These are phyloP conservation scores for Atrina japonica DNA, from an alignment of 2,888 invertebrate genomes.

Conservation along the genomic window DNA sequence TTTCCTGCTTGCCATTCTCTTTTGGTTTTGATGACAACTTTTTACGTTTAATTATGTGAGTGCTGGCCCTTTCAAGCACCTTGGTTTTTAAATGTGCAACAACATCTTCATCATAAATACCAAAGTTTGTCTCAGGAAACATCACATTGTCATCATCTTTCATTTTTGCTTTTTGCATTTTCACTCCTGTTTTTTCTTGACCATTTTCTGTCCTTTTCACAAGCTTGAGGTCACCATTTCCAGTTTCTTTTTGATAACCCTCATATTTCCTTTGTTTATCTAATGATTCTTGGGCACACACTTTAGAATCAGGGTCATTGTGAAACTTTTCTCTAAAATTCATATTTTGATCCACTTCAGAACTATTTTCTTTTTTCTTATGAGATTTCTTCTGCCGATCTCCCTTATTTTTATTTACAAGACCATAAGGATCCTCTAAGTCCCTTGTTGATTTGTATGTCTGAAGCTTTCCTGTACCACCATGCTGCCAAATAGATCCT, in stretches of 20 bases:
- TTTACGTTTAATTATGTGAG: conserved; percentile 56
- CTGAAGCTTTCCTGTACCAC: conserved; percentile 66
- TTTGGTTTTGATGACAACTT: background rate
- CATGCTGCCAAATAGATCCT: conserved; percentile 70
- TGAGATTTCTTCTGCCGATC: background rate
- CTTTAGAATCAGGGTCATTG: background rate
- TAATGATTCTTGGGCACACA: too few species aligned
- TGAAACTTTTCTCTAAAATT: background rate
- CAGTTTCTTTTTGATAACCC: background rate
- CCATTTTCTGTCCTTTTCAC: too few species aligned
- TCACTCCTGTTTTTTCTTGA: too few species aligned
- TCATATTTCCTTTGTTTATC: background rate
- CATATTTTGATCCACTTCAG: background rate
- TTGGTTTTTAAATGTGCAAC: conserved; percentile 51
- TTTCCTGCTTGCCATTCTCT: too few species aligned
- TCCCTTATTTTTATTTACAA: conserved; percentile 9
- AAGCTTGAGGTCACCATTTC: background rate
- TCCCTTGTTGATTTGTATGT: conserved; percentile 65
- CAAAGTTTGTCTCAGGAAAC: too few species aligned
- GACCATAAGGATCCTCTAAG: conserved; percentile 35
- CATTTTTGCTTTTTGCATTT: too few species aligned
- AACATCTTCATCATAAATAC: too few species aligned
- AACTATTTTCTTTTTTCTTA: background rate
- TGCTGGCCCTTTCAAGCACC: conserved; percentile 63
- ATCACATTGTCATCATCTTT: too few species aligned